Percentiles rank a stretch among this genome's conserved stretches.
Conservation (phyloP, 2,888 invertebrate genomes). For the Sussaba pulchella region DNA sequence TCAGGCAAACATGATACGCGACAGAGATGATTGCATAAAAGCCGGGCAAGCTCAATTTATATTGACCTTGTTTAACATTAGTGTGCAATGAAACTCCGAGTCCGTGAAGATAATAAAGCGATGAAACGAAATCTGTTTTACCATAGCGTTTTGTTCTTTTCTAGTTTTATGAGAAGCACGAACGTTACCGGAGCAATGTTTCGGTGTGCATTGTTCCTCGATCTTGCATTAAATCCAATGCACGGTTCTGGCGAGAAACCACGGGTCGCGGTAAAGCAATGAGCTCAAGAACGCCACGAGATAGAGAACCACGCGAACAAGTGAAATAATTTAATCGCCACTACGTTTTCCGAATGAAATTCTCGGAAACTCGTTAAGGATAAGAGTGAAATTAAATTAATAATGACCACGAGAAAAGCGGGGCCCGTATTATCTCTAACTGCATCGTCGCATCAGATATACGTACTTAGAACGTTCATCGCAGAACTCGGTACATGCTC, state of each 20-base stretch:
- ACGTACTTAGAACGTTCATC: neutral
- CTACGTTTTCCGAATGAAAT: slow-evolving; percentile 72
- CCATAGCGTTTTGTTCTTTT: neutral
- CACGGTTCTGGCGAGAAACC: neutral
- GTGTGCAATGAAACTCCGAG: too few species aligned
- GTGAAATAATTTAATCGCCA: slow-evolving; percentile 69
- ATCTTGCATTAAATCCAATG: slow-evolving; percentile 7
- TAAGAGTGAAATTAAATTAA: slow-evolving; percentile 73
- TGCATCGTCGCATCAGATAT: neutral
- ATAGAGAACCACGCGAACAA: slow-evolving; percentile 6
- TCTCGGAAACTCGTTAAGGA: slow-evolving; percentile 74
- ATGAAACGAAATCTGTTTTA: neutral
- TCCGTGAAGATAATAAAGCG: too few species aligned
- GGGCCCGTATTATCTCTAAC: slow-evolving; percentile 28
- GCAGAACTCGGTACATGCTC: slow-evolving; percentile 20
- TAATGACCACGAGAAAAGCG: slow-evolving; percentile 55
- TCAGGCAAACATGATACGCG: too few species aligned
- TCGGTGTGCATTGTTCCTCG: neutral
- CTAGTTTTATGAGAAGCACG: neutral
- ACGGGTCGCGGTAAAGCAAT: slow-evolving; percentile 28
- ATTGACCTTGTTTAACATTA: neutral
- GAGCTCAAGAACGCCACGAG: slow-evolving; percentile 6
- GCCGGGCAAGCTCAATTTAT: too few species aligned
- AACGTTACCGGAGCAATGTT: neutral
- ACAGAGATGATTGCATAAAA: too few species aligned